Base-by-base conservation (phyloP, 2,888 invertebrate genomes). In the Euclidia mi region DNA sequence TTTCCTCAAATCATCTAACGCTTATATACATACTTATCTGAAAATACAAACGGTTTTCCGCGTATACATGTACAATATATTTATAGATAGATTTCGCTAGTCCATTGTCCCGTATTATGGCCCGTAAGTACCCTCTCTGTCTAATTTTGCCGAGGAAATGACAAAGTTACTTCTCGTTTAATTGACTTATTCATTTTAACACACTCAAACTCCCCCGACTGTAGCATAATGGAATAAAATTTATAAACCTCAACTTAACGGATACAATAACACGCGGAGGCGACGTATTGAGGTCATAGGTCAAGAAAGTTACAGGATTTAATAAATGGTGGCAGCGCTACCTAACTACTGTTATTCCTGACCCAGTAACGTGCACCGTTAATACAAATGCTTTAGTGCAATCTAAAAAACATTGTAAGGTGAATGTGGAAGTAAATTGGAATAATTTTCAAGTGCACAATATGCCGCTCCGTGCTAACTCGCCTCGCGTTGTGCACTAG, bases 221-320 rank as follows among this genome's bases (percentile, higher is more conserved):
- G 17, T 1, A 18, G 10, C 37, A 12, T 20, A 45, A 62, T 62
- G 6, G 12, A 44, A 46, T 52, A 49, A 43, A 55, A 51, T 55
- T 29, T 49, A 56, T 20, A 56, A 65, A 47, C 28, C 12, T 40
- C 15, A 17, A 20, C 49, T 45, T 45, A 50, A 28, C 31, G 14
- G 31, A 34, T 35, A 53, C 9, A 15, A 38, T 17, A 40, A 35
- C 53, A 57, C 14, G 2, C 29, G 34, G 53, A 43, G 48, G 31
- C 50, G 51, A 53, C 45, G 45, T 65, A 61, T 70, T 31, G 42
- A 61, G 53, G 53, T 41, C 66, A 49, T 14, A 52, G 55, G 71
- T 71, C 49, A 66, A 58, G 71, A 66, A 71, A 71, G 65, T 65
- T 60, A 35, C 41, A 34, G 45, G 44, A n/a, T n/a, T n/a, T 48